Evolutionary conservation across 2,113 vertebrate species (phyloP), one percentile per base, ranked within the genome.

Genomic region (Aplodontia rufa): DNA sequence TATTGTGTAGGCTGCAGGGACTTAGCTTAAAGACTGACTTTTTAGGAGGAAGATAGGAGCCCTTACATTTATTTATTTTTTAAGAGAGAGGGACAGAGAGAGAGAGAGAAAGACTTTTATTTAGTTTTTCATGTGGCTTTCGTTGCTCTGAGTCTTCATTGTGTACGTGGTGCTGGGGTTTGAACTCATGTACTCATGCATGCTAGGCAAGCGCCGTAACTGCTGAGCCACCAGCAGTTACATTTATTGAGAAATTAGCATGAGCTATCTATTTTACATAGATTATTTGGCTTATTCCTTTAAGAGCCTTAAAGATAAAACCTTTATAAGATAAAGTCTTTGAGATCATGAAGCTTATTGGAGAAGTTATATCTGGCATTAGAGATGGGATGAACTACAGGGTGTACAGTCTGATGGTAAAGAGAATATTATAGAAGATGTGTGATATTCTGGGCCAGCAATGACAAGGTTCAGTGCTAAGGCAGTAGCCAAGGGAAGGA

Each of bases 301-400:
- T 85, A 90, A 90, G 62, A 82, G 62, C 35, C 66, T 82, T 83
- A 28, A 71, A 83, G 37, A 47, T 69, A 75, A 83, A 94, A 37
- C 32, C 49, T 58, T 72, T 85, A 17, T 75, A 75, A 68, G n/a
- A 69, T 53, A 71, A 92, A 92, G 51, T 28, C 58, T 26, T 58
- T 19, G 58, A 40, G 60, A 28, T 81, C 53, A 71, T 68, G 68
- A 2, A 30, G 20, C 47, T 88, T 68, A 49, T 42, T 72, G 42
- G 40, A 89, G 87, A 96, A 53, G 40, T 30, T 75, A 20, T 20
- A 3, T 42, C 62, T 60, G 66, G 47, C 20, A 32, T 24, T 60
- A 81, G 93, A 51, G 45, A 30, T 14, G 80, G 40, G 35, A 24
- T 47, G 58, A 53, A 24, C 26, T 20, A 66, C 19, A 69, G 24